phyloP scores from a whole-genome alignment of 2,113 vertebrate species.

The Leucopsar rothschildi region DNA sequence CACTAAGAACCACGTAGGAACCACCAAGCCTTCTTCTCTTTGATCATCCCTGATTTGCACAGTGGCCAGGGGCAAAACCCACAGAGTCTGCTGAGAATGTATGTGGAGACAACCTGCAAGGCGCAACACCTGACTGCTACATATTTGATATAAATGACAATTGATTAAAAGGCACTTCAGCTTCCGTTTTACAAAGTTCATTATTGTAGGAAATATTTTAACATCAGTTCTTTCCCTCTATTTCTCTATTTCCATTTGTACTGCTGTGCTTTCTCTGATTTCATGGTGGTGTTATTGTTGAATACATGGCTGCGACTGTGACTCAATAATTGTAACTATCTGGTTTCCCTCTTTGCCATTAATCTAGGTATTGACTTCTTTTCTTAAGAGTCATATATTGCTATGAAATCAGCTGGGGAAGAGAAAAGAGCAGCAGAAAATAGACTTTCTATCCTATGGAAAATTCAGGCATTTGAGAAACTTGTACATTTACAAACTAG shows the following conservation, averaged over 20 bases:
- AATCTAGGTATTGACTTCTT: slow-evolving; percentile 12
- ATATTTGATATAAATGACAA: neutral
- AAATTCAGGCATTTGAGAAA: neutral
- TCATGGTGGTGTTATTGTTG: neutral
- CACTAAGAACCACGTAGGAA: neutral
- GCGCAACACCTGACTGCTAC: neutral
- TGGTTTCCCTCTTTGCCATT: neutral
- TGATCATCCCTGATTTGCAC: slow-evolving; percentile 48
- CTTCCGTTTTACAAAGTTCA: neutral
- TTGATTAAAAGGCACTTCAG: neutral
- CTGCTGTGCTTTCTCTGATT: neutral
- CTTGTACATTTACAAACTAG: neutral
- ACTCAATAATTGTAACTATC: neutral
- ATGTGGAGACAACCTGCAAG: neutral
- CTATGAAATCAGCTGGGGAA: neutral
- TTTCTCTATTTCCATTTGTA: neutral
- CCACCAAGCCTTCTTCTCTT: slow-evolving; percentile 1
- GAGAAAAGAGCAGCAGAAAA: neutral
- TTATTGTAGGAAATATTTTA: neutral
- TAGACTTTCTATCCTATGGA: neutral
- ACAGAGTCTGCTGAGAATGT: neutral
- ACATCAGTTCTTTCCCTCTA: neutral
- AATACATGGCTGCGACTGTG: neutral
- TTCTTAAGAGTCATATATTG: neutral
- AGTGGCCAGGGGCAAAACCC: slow-evolving; percentile 31